Evolutionary conservation across 64 coral and sea anemone species (phyloP).

Genomic region (Montipora foliosa): DNA sequence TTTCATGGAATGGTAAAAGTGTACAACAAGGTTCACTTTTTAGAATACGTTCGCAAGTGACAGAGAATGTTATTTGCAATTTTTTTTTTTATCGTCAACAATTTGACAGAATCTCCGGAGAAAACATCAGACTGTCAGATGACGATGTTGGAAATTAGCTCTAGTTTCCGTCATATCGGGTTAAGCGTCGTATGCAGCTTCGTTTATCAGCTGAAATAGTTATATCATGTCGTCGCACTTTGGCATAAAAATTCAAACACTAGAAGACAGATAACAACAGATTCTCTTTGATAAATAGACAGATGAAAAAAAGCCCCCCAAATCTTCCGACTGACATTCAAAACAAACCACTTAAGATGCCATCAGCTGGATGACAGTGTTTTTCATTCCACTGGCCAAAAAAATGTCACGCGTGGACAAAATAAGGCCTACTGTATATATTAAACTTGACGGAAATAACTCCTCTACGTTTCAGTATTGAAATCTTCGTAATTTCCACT

Average conservation of each 20-base stretch:
- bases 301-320: neutral
- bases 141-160: neutral
- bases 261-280: neutral
- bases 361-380: neutral
- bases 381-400: neutral
- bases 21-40: neutral
- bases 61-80: no score
- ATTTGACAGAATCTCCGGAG: no score
- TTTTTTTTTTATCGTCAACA: no score
- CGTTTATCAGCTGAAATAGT: neutral
- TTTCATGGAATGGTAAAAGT: neutral
- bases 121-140: neutral
- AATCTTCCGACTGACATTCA: neutral
- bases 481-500: no score
- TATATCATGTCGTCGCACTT: neutral
- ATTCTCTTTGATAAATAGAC: neutral
- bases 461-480: no score
- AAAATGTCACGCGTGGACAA: neutral
- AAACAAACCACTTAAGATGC: conserved; percentile 47
- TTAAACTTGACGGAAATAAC: no score
- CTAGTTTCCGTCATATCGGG: neutral
- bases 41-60: no score
- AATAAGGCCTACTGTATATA: no score
- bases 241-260: neutral
- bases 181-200: no score